phyloP scores from a whole-genome alignment of 1,140 invertebrate species.

The Eubasilissa regina region DNA sequence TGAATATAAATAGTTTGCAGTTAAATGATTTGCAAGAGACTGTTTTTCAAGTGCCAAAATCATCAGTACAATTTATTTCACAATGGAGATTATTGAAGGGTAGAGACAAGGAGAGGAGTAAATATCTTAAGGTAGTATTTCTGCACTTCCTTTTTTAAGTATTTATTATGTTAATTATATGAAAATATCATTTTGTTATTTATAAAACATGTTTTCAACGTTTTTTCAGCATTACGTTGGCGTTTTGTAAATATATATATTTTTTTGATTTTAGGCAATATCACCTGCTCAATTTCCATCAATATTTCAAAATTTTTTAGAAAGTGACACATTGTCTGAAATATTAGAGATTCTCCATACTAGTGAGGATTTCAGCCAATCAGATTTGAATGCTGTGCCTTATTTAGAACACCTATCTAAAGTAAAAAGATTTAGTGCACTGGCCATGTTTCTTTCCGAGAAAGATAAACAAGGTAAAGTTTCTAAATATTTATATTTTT shows the following conservation, averaged over 20 bases:
- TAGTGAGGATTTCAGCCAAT: constrained; percentile 64
- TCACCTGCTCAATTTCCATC: constrained; percentile 69
- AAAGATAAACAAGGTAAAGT: constrained; percentile 67
- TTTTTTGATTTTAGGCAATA: constrained; percentile 70
- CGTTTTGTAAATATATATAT: background rate
- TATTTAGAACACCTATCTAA: constrained; percentile 64
- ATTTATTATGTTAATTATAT: too few species aligned
- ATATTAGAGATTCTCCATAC: constrained; percentile 68
- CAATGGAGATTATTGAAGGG: constrained; percentile 71
- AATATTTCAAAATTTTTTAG: constrained; percentile 76
- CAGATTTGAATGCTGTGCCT: constrained; percentile 55
- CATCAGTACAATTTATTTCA: constrained; percentile 74
- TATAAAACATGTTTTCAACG: too few species aligned
- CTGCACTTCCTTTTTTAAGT: background rate
- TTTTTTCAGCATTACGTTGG: background rate
- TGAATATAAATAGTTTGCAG: constrained; percentile 25
- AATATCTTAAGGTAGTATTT: constrained; percentile 67
- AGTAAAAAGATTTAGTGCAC: constrained; percentile 68
- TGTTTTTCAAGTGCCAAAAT: constrained; percentile 66
- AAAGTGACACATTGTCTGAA: constrained; percentile 74
- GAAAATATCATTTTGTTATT: background rate
- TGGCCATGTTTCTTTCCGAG: constrained; percentile 67
- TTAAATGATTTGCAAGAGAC: constrained; percentile 24
- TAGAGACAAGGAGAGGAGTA: constrained; percentile 61
- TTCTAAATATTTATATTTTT: too few species aligned